phyloP scores from a whole-genome alignment of 2,797 vertebrate species.

The Ptychobarbus kaznakovi region DNA sequence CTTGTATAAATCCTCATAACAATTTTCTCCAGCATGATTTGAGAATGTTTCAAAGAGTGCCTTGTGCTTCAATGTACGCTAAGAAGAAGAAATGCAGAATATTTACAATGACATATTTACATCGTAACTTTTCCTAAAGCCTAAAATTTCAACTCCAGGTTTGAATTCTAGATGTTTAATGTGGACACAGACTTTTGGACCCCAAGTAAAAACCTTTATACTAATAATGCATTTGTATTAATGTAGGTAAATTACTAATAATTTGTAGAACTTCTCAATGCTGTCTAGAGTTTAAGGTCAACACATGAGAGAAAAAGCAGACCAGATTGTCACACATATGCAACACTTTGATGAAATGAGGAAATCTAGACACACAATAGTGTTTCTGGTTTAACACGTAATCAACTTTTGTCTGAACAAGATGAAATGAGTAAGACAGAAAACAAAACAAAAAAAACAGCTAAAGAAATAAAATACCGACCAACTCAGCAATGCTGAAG shows the following conservation, averaged over 20 bases:
- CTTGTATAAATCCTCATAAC: neutral
- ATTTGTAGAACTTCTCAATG: neutral
- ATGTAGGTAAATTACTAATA: neutral
- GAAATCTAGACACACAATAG: constrained; percentile 51
- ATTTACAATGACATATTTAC: neutral
- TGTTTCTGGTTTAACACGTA: constrained; percentile 46
- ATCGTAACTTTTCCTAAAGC: neutral
- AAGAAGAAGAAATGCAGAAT: neutral
- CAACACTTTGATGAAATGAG: constrained; percentile 54
- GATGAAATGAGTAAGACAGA: constrained; percentile 49
- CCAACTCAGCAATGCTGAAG: constrained; percentile 45
- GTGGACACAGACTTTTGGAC: neutral
- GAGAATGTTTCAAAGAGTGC: neutral
- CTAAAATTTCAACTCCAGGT: neutral
- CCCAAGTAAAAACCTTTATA: constrained; percentile 6
- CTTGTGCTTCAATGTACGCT: neutral
- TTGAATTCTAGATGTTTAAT: neutral
- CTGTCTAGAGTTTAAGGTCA: constrained; percentile 21
- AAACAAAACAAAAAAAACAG: constrained; percentile 49
- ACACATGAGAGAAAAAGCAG: constrained; percentile 46
- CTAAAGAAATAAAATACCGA: constrained; percentile 29
- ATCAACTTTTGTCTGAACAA: constrained; percentile 49
- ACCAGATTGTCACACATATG: constrained; percentile 50
- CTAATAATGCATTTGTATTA: neutral
- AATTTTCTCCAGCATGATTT: neutral